Percentiles rank a stretch among this genome's conserved stretches.
Evolutionary conservation across 2,113 vertebrate genomes (phyloP).

Genomic region (Phalacrocorax carbo): DNA sequence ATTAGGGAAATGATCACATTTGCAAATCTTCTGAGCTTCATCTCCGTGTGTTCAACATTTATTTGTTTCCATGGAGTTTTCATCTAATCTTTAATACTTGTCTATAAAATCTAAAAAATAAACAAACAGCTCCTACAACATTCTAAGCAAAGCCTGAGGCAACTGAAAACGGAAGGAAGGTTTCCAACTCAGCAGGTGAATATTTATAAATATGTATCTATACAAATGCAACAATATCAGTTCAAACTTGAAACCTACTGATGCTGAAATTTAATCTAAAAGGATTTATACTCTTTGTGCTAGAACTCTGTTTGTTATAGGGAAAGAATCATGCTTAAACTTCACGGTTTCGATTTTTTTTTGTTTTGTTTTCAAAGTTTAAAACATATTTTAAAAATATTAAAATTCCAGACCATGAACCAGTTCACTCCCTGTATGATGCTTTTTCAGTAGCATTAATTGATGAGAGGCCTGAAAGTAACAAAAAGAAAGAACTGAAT

Average conservation of each 20-base stretch:
- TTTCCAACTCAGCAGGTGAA: constrained; percentile 25
- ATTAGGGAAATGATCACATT: constrained; percentile 71
- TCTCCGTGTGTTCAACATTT: constrained; percentile 87
- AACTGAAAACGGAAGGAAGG: background rate
- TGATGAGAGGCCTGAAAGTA: background rate
- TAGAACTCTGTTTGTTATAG: background rate
- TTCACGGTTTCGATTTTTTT: background rate
- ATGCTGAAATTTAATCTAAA: constrained; percentile 37
- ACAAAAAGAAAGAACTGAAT: background rate
- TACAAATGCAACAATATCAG: background rate
- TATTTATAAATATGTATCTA: constrained; percentile 44
- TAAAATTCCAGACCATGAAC: background rate
- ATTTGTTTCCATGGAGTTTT: constrained; percentile 87
- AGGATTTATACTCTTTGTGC: background rate
- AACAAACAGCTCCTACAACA: constrained; percentile 47
- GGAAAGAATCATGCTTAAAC: background rate
- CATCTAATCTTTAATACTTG: constrained; percentile 84
- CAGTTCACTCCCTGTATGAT: background rate
- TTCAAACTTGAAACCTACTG: constrained; percentile 7
- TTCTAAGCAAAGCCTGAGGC: background rate
- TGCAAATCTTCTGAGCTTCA: constrained; percentile 82
- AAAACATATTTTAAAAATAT: background rate
- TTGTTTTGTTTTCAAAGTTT: background rate
- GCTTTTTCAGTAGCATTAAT: background rate
- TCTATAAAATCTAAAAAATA: constrained; percentile 67